Conservation (phyloP, 2,797 vertebrate genomes). For the Urophycis tenuis region DNA sequence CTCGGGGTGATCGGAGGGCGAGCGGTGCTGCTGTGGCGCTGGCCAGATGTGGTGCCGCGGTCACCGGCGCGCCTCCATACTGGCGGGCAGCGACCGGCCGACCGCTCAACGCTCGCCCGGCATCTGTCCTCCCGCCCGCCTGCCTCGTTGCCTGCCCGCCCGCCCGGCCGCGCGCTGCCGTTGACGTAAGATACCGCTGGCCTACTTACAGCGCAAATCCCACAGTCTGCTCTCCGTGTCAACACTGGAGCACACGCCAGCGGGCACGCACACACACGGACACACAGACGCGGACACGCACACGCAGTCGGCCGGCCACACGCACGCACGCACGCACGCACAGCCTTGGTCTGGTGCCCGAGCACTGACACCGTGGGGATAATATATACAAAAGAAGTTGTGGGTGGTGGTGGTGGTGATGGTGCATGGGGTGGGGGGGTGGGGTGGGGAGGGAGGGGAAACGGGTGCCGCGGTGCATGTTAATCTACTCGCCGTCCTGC, state of each 20-base stretch:
- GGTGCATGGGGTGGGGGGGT: too few species aligned
- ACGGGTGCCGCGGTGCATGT: not conserved
- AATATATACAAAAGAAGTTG: not conserved
- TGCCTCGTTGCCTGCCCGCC: slow-evolving; percentile 44
- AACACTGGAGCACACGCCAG: slow-evolving; percentile 40
- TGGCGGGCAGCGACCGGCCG: slow-evolving; percentile 44
- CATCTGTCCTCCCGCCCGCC: slow-evolving; percentile 48
- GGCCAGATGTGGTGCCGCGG: slow-evolving; percentile 50
- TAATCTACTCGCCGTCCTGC: not conserved
- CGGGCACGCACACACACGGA: slow-evolving; percentile 11
- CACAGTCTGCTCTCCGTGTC: slow-evolving; percentile 62
- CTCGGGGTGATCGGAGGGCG: too few species aligned
- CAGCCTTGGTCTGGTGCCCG: not conserved
- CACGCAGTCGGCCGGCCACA: too few species aligned
- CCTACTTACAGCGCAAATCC: slow-evolving; percentile 93
- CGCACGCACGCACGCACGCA: slow-evolving; percentile 2
- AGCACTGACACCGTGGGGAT: not conserved
- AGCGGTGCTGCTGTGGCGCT: slow-evolving; percentile 50
- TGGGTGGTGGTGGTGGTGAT: not conserved
- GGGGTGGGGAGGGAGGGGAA: too few species aligned
- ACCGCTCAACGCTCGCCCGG: slow-evolving; percentile 70
- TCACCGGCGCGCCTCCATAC: slow-evolving; percentile 60
- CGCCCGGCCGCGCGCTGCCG: slow-evolving; percentile 54
- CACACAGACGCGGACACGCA: too few species aligned
- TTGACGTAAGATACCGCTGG: slow-evolving; percentile 90